phyloP scores from a whole-genome alignment of 1,140 invertebrate species.

The Leptopilina boulardi region DNA sequence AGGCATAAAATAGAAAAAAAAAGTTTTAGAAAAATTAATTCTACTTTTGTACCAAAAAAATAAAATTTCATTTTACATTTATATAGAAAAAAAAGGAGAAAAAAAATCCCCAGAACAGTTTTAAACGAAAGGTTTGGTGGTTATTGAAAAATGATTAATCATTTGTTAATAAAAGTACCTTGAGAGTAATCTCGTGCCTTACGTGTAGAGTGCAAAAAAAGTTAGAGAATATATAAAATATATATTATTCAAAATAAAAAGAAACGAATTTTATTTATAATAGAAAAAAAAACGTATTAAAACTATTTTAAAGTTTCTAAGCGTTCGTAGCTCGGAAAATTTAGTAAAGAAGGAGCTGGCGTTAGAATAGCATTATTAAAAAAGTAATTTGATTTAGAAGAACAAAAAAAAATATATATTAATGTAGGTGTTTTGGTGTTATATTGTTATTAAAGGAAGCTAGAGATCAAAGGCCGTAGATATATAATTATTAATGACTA shows the following conservation, averaged over 20 bases:
- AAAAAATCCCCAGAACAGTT: not conserved
- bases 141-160: slow-evolving; percentile 41
- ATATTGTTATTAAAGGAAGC: slow-evolving; percentile 62
- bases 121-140: slow-evolving; percentile 47
- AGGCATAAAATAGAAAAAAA: too few relatives aligned
- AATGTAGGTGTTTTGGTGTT: slow-evolving; percentile 37
- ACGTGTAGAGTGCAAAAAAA: slow-evolving; percentile 57
- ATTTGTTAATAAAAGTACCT: slow-evolving; percentile 49
- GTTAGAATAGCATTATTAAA: slow-evolving; percentile 41
- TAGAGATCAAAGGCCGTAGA: slow-evolving; percentile 73
- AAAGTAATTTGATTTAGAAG: slow-evolving; percentile 20
- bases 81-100: not conserved
- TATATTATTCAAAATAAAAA: not conserved
- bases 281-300: not conserved
- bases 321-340: slow-evolving; percentile 62
- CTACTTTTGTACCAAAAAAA: too few relatives aligned
- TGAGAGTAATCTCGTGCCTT: slow-evolving; percentile 56
- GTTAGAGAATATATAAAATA: slow-evolving; percentile 37
- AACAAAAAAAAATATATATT: slow-evolving; percentile 33
- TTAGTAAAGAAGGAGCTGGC: slow-evolving; percentile 34
- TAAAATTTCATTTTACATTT: too few relatives aligned
- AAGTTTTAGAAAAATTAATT: too few relatives aligned
- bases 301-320: slow-evolving; percentile 6
- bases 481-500: slow-evolving; percentile 60
- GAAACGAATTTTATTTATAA: not conserved